Base-by-base conservation (phyloP, 2,888 invertebrate genomes). In the Pandemis heparana region DNA sequence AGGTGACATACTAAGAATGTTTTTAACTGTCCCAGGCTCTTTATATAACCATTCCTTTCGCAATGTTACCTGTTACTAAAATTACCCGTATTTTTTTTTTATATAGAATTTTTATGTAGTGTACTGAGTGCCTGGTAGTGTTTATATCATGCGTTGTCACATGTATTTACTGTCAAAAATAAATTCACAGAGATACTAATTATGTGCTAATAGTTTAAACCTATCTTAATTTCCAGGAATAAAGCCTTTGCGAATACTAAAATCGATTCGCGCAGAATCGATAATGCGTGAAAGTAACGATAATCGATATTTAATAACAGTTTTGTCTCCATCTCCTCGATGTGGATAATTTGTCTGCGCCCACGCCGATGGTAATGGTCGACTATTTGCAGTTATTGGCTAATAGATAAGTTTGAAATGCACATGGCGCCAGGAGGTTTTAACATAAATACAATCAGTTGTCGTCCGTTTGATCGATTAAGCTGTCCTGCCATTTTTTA, bases 301-400 rank as follows among this genome's bases (percentile, higher is more conserved):
- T 72, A 68, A 69, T 73, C 68, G 68, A 69, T 63, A 59, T 69
- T 73, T 69, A 73, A 73, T 73, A 73, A 64, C 59, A 68, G 63
- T 73, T 59, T 60, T 63, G 59, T 73, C 59, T 39, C 62, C 18
- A 63, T 38, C 48, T 43, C 56, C 38, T 18, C 67, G 56, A 61
- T 67, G 61, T 59, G 56, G 46, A 16, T 56, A 48, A 73, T 69
- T 73, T 64, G 59, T 69, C 56, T 48, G 68, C 73, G 68, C 73
- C 73, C 63, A 73, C 73, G 73, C 68, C 16, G 65, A 39, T 61
- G 41, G 16, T 72, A 73, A 48, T 64, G 73, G 41, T 32, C n/a
- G 41, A 39, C 23, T 23, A 68, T 68, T 63, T 68, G 67, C 68
- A 63, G 62, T 72, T 71, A 62, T 53, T 67, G 66, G 66, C 38